A percentile compares a stretch with the other conserved stretches of the same genome.
phyloP scores from a whole-genome alignment of 2,888 invertebrate species.

The Folsomia manolachei region DNA sequence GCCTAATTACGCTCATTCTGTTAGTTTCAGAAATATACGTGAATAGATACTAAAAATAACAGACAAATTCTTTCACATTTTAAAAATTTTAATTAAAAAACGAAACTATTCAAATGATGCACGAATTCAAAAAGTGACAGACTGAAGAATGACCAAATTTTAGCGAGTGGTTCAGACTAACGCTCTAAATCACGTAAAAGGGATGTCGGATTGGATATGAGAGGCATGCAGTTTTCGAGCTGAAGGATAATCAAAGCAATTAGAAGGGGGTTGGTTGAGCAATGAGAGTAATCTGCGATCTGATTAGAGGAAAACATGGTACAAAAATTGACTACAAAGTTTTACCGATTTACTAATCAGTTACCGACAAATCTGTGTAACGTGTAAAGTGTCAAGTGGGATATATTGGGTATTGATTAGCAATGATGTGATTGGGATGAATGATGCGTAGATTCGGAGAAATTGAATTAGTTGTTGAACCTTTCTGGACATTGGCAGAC shows the following conservation, averaged over 20 bases:
- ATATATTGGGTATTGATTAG: constrained; percentile 8
- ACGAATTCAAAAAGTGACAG: background rate
- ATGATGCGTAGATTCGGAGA: background rate
- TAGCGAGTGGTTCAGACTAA: too few species aligned
- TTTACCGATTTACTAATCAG: background rate
- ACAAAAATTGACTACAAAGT: background rate
- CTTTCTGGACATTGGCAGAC: too few species aligned
- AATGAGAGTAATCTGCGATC: constrained; percentile 3
- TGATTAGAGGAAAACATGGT: background rate
- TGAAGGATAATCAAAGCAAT: constrained; percentile 1
- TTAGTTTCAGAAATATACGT: too few species aligned
- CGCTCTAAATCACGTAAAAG: too few species aligned
- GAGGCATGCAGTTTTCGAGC: background rate
- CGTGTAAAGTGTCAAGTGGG: constrained; percentile 6
- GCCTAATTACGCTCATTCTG: background rate
- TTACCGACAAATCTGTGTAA: background rate
- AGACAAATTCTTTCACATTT: background rate
- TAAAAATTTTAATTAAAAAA: too few species aligned
- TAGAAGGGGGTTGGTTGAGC: background rate
- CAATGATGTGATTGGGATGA: too few species aligned
- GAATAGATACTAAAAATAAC: background rate
- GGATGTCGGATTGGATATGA: too few species aligned
- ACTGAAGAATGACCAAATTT: background rate
- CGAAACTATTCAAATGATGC: too few species aligned
- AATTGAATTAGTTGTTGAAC: background rate